Evolutionary conservation across 2,888 invertebrate species (phyloP), one percentile per base, ranked within the genome.

Genomic region (Andrena flavipes): DNA sequence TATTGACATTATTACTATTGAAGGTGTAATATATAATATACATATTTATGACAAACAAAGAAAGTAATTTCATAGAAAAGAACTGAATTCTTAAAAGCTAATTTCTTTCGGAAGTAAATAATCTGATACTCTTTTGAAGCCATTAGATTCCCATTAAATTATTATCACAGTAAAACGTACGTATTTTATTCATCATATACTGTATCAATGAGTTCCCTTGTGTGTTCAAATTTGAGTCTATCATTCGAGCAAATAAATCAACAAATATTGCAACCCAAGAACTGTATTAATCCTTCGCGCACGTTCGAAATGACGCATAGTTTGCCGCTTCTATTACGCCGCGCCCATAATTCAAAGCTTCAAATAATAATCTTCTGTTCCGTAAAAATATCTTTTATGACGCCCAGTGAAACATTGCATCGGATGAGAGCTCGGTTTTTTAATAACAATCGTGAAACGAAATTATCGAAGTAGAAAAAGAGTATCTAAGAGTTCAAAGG

Each of bases 131-230:
- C 26, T 49, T 65, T 49, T 42, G 49, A 30, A 75, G 20, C 54
- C 30, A 49, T 69, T 63, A 35, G 23, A 65, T 23, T 62, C 54
- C 51, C 51, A 68, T 76, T 76, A 63, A 70, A 64, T 30, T 35
- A 80, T 65, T 65, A 70, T 70, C 77, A 77, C 69, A 80, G 65
- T 76, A 71, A 67, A 60, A 65, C 26, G 48, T 67, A 48, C 51
- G 26, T 54, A 63, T 49, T 76, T 62, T 48, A 49, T 56, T 48
- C 30, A 33, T 60, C 59, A 48, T 59, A 59, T 23, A 30, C 56
- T 30, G 20, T 54, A 68, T 74, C 48, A 69, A 23, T 56, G 64
- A 62, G 33, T 56, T 64, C 54, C 20, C 16, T 6, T 71, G 20
- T 60, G 20, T 60, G 29, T 49, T 29, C 20, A 10, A 29, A 60